These are phyloP conservation scores for Pagrus major DNA, from an alignment of 2,113 vertebrate species.

Conservation along the genomic window DNA sequence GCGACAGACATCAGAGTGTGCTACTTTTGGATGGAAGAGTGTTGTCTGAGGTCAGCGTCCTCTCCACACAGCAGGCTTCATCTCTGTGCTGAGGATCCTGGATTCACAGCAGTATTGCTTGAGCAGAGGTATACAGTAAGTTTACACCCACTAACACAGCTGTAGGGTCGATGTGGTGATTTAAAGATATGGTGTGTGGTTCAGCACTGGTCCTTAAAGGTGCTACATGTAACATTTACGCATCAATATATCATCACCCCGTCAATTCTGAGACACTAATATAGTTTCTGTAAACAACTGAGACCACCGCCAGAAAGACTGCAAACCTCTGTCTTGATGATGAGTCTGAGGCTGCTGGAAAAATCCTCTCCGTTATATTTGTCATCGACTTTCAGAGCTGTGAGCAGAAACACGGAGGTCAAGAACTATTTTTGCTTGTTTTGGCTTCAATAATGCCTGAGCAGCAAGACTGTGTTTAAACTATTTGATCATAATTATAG, in stretches of 20 bases:
- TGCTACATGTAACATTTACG: constrained; percentile 10
- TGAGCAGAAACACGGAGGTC: neutral
- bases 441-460: neutral
- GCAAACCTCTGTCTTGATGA: neutral
- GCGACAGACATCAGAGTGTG: constrained; percentile 14
- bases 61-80: neutral
- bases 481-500: neutral
- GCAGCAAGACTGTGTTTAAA: neutral
- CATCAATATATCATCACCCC: neutral
- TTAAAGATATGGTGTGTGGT: neutral
- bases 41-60: neutral
- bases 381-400: neutral
- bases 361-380: neutral
- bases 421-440: neutral
- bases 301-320: constrained; percentile 5
- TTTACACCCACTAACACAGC: neutral
- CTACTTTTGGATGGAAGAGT: constrained; percentile 4
- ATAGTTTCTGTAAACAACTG: constrained; percentile 24
- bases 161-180: neutral
- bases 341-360: neutral
- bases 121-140: neutral
- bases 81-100: neutral
- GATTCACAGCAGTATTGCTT: neutral
- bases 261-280: neutral
- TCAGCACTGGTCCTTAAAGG: neutral